A percentile compares a stretch with the other conserved stretches of the same genome.
Conservation (phyloP, 2,888 invertebrate genomes). For the Chloromyia formosa region DNA sequence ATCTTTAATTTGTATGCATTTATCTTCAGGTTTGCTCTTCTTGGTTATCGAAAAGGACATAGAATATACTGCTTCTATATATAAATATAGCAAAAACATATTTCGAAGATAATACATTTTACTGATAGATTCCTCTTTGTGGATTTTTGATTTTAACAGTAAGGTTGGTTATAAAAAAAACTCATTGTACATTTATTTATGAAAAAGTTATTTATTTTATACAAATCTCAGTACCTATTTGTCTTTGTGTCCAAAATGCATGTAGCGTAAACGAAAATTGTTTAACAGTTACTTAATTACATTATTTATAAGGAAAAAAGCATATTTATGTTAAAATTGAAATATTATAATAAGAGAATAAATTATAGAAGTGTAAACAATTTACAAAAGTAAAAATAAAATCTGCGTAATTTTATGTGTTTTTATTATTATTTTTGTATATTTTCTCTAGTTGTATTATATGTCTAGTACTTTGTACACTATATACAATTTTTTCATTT, state of each 20-base stretch:
- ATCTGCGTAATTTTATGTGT: conserved; percentile 2
- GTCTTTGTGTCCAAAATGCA: conserved; percentile 14
- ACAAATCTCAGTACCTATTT: not conserved
- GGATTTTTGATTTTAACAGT: too few species aligned
- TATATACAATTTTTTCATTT: conserved; percentile 45
- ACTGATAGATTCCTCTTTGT: too few species aligned
- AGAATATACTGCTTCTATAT: too few species aligned
- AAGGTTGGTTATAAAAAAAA: too few species aligned
- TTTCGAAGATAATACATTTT: too few species aligned
- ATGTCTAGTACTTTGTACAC: conserved; percentile 47
- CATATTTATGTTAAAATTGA: not conserved
- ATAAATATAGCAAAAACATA: too few species aligned
- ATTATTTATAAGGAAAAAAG: not conserved
- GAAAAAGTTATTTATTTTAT: too few species aligned
- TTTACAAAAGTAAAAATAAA: not conserved
- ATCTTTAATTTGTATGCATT: too few species aligned
- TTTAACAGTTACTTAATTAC: conserved; percentile 9
- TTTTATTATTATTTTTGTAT: conserved; percentile 4
- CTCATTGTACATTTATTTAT: too few species aligned
- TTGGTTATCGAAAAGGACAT: too few species aligned
- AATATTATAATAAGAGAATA: conserved; percentile 9
- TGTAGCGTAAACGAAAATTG: conserved; percentile 13
- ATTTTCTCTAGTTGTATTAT: conserved; percentile 17
- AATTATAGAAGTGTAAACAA: conserved; percentile 7
- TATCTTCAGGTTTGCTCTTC: too few species aligned